Percentiles rank a stretch among this genome's conserved stretches.
These are phyloP conservation scores for Loris lydekkerianus DNA, from an alignment of 2,797 vertebrate species.

Conservation along the genomic window DNA sequence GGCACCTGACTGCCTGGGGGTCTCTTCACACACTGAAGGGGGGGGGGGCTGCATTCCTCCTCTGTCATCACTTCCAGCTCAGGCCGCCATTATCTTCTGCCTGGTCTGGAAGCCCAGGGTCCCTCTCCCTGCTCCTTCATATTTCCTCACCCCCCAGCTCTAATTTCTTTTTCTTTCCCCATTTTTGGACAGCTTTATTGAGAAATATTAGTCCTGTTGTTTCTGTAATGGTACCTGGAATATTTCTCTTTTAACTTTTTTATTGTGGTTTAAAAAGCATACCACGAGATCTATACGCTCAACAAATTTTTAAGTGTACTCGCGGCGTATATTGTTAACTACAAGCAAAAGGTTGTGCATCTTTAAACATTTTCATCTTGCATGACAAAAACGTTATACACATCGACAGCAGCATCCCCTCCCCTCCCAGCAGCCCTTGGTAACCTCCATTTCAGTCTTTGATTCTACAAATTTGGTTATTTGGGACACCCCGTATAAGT, in stretches of 20 bases:
- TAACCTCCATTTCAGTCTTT: background rate
- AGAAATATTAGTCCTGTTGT: background rate
- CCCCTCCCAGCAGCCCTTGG: background rate
- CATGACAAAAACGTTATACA: background rate
- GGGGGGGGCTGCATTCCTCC: accelerated
- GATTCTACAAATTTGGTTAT: constrained; percentile 10
- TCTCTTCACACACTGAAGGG: no score
- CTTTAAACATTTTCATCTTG: background rate
- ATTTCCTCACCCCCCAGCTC: background rate
- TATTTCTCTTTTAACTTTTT: background rate
- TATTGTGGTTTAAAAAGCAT: background rate
- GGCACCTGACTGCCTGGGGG: background rate
- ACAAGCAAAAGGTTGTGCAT: background rate
- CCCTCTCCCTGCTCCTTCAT: background rate
- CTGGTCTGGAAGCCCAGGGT: background rate
- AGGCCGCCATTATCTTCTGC: accelerated
- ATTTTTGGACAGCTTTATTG: background rate
- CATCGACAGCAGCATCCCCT: background rate
- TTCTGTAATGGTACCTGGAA: background rate
- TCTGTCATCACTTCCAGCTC: background rate
- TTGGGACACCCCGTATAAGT: background rate
- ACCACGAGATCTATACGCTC: background rate
- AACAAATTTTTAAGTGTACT: background rate
- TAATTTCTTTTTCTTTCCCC: background rate
- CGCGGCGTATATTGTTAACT: background rate